Conservation (phyloP, 2,888 invertebrate genomes). For the Cancer borealis region DNA sequence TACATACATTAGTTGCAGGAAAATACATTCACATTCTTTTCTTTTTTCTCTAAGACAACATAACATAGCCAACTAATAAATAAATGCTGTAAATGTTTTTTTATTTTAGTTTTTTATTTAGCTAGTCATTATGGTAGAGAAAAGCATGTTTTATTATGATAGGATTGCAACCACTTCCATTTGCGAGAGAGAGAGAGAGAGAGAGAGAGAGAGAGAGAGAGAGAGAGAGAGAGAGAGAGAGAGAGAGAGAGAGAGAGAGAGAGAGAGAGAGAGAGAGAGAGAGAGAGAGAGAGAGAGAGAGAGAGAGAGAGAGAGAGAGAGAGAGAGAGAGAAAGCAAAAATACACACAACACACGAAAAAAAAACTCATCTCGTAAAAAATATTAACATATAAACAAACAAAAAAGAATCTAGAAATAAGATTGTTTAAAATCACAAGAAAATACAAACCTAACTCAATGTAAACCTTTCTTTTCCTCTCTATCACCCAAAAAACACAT, state of each 20-base stretch:
- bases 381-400: not conserved
- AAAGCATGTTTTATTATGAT: not conserved
- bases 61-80: not conserved
- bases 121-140: not conserved
- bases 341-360: too few species aligned
- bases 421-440: not conserved
- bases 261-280: not conserved
- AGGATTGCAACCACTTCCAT: not conserved
- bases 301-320: too few species aligned
- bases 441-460: not conserved
- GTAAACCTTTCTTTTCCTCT: not conserved
- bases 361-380: not conserved
- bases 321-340: not conserved
- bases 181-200: not conserved
- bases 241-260: not conserved
- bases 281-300: constrained; percentile 29
- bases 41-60: too few species aligned
- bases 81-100: not conserved
- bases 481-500: not conserved
- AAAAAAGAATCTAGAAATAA: not conserved
- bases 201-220: not conserved
- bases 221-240: constrained; percentile 8
- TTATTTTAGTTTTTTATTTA: not conserved
- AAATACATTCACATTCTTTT: not conserved
- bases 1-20: not conserved